Conservation (phyloP, 2,797 vertebrate species). For the Peromyscus melanophrys region DNA sequence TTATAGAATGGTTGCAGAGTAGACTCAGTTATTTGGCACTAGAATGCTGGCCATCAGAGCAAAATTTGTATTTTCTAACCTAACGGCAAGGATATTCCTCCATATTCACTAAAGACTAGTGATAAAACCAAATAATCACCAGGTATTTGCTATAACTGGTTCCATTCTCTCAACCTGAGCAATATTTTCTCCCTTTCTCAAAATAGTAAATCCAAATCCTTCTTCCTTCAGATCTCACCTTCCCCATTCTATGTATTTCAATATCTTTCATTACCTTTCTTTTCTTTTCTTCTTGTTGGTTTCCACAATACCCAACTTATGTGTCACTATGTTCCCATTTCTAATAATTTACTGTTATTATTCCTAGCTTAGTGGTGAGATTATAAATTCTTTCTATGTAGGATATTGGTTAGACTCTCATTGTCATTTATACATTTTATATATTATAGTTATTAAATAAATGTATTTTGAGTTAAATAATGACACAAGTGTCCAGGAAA, state of each 20-base stretch:
- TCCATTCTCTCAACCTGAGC: not conserved
- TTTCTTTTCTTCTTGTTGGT: not conserved
- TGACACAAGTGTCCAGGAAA: not conserved
- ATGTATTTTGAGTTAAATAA: constrained; percentile 18
- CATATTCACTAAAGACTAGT: not conserved
- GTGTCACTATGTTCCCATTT: not conserved
- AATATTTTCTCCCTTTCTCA: not conserved
- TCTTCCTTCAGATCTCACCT: not conserved
- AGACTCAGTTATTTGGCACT: not conserved
- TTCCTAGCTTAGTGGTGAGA: not conserved
- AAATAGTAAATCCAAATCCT: not conserved
- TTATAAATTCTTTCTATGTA: not conserved
- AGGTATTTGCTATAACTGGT: not conserved
- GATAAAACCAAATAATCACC: not conserved
- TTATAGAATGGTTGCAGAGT: not conserved
- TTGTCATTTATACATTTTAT: not conserved
- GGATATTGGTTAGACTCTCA: not conserved
- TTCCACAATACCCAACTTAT: not conserved
- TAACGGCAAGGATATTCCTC: not conserved
- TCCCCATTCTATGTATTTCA: not conserved
- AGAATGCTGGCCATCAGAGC: not conserved
- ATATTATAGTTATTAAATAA: not conserved
- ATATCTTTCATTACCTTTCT: not conserved
- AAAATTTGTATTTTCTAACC: not conserved
- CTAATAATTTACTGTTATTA: not conserved